A percentile compares a stretch with the other conserved stretches of the same genome.
Conservation (phyloP, 2,888 invertebrate genomes). For the Parthenolecanium corni region DNA sequence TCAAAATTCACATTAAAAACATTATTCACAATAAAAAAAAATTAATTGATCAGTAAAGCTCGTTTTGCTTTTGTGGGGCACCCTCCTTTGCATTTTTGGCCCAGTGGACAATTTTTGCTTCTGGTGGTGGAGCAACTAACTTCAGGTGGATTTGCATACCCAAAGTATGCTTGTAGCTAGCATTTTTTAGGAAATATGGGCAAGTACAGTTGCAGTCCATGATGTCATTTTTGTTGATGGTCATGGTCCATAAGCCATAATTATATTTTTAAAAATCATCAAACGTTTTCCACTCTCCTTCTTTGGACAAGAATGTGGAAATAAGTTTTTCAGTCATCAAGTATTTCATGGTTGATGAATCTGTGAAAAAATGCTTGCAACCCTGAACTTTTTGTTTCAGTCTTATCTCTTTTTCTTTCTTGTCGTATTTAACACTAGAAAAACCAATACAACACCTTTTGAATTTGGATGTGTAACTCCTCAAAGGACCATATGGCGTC, state of each 20-base stretch:
- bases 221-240: background rate
- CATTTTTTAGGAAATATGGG: conserved; percentile 2
- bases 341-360: background rate
- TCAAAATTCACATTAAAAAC: background rate
- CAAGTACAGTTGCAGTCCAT: conserved; percentile 1
- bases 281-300: background rate
- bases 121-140: conserved; percentile 4
- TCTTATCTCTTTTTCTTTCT: too few relatives aligned
- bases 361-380: background rate
- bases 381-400: background rate
- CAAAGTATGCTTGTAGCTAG: background rate
- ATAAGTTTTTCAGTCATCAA: background rate
- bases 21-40: background rate
- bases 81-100: background rate
- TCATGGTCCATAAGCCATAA: background rate
- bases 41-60: background rate
- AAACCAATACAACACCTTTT: too few relatives aligned
- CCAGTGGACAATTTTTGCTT: background rate
- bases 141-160: conserved; percentile 11
- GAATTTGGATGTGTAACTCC: too few relatives aligned
- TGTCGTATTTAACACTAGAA: too few relatives aligned
- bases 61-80: conserved; percentile 1
- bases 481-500: too few relatives aligned
- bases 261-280: background rate
- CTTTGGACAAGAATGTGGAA: background rate